Conservation (phyloP, 2,113 vertebrate genomes). For the Bubalus kerabau region DNA sequence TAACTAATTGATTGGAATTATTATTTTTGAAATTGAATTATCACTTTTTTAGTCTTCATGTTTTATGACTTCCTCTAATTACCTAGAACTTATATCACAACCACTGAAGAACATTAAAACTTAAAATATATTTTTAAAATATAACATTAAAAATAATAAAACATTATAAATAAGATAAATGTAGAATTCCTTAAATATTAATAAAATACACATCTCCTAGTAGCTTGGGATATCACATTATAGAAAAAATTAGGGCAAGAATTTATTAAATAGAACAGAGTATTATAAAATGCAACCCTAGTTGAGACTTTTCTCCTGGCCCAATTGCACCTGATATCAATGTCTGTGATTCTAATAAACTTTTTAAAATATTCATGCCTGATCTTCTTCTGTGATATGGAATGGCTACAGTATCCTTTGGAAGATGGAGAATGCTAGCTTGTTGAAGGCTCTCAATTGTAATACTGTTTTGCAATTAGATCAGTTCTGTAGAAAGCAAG, state of each 20-base stretch:
- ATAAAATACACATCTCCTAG: neutral
- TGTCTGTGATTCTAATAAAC: neutral
- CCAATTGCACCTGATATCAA: neutral
- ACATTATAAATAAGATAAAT: neutral
- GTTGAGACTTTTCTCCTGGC: neutral
- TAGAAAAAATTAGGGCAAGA: neutral
- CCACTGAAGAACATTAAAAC: neutral
- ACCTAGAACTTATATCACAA: neutral
- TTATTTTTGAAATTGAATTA: neutral
- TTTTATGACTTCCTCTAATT: neutral
- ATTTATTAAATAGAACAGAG: neutral
- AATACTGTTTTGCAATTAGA: neutral
- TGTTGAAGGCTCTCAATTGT: neutral
- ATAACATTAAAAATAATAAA: neutral
- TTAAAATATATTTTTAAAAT: neutral
- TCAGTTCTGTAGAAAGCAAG: neutral
- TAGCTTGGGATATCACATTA: neutral
- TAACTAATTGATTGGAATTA: neutral
- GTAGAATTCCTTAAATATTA: neutral
- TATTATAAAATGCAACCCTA: neutral
- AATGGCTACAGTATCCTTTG: neutral
- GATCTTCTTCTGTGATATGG: neutral
- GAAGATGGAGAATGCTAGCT: neutral
- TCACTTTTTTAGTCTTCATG: neutral
- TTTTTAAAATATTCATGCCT: neutral